These are phyloP conservation scores for Hylia prasina DNA, from an alignment of 2,113 vertebrate species.

Conservation along the genomic window DNA sequence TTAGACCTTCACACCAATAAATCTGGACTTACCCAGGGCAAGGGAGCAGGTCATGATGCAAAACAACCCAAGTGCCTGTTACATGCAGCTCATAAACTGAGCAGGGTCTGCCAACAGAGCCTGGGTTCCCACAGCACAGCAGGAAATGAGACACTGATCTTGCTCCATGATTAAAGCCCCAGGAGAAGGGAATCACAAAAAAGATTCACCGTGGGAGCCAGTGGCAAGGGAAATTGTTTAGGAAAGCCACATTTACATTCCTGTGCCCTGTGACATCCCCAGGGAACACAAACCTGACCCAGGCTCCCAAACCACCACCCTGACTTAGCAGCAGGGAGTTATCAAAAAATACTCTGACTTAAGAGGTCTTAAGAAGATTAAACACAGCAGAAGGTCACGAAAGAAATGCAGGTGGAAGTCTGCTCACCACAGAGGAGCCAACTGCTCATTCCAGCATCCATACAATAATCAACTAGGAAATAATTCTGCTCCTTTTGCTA, in stretches of 20 bases:
- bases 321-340: not conserved
- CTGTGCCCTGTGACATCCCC: not conserved
- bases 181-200: not conserved
- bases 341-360: constrained; percentile 22
- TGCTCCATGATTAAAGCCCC: not conserved
- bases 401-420: not conserved
- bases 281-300: not conserved
- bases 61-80: not conserved
- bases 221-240: not conserved
- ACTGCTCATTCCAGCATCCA: not conserved
- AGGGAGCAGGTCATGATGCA: not conserved
- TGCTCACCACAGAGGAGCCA: not conserved
- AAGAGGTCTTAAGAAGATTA: constrained; percentile 53
- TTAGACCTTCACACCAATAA: not conserved
- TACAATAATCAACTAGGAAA: not conserved
- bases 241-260: not conserved
- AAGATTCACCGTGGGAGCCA: not conserved
- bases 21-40: not conserved
- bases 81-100: not conserved
- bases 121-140: not conserved
- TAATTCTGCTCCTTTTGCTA: not conserved
- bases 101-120: not conserved
- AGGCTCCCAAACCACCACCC: not conserved
- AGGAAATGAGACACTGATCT: not conserved
- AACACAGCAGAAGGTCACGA: constrained; percentile 3